phyloP scores from a whole-genome alignment of 2,888 invertebrate species.

The Drosophila kambysellisi region DNA sequence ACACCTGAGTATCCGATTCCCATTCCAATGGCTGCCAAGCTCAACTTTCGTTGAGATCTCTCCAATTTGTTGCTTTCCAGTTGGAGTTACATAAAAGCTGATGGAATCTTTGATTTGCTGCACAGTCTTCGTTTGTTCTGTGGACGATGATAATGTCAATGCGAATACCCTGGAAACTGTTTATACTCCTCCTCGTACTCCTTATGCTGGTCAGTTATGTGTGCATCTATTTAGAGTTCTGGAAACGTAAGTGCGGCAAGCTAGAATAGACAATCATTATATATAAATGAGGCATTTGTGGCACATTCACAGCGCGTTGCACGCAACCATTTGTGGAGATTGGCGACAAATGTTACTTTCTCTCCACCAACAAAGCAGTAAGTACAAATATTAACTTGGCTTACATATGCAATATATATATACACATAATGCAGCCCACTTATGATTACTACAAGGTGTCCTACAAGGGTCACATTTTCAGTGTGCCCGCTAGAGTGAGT shows the following conservation, averaged over 20 bases:
- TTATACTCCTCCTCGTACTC: constrained; percentile 25
- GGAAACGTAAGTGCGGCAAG: constrained; percentile 37
- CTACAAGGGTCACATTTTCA: constrained; percentile 56
- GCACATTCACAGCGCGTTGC: constrained; percentile 45
- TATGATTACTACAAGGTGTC: constrained; percentile 63
- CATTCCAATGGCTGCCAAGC: neutral
- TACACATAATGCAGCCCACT: constrained; percentile 34
- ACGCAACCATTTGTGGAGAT: constrained; percentile 60
- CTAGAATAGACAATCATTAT: neutral
- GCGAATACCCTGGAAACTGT: constrained; percentile 28
- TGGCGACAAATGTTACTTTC: constrained; percentile 60
- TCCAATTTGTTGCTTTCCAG: neutral
- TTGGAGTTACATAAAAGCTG: constrained; percentile 27
- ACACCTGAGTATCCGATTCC: neutral
- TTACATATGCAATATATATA: neutral
- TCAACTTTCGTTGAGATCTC: neutral
- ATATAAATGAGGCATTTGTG: neutral
- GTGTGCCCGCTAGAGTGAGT: constrained; percentile 62
- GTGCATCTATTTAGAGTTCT: constrained; percentile 47
- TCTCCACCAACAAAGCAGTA: constrained; percentile 63
- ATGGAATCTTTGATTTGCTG: neutral
- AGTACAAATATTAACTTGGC: constrained; percentile 14
- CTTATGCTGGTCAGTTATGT: constrained; percentile 45
- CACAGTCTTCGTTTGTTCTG: constrained; percentile 16
- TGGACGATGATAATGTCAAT: constrained; percentile 6